Base-by-base conservation (phyloP, 2,888 invertebrate genomes). In the Ophion ellenae region DNA sequence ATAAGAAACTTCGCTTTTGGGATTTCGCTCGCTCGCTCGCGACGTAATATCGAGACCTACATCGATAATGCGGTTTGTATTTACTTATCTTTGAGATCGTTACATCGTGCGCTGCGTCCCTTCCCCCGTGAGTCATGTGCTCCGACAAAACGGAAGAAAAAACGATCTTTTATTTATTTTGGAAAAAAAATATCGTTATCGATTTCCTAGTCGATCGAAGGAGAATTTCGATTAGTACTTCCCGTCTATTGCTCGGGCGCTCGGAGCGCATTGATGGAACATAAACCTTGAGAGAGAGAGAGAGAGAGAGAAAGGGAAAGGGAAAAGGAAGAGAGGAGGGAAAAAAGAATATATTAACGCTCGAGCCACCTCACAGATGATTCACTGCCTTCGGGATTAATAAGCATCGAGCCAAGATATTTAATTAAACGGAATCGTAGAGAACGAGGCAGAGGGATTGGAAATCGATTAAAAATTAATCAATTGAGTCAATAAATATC, bases 41-140 rank as follows among this genome's bases (percentile, higher is more conserved):
- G 32, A 32, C 59, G 83, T 82, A 81, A 84, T 90, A 89, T 88
- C 88, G 75, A 85, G 84, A 76, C 88, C 87, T 76, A 88, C 76
- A 89, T 89, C 87, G 89, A 89, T 88, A 90, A 87, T 85, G 70
- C 20, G 47, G 75, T 69, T 53, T 71, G 2, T 78, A 78, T 82
- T 67, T 74, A 73, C 63, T 73, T 70, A 76, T 83, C 69, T 28
- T 53, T 14, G 59, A 75, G 61, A 85, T 67, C 71, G 14, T 57
- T 63, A 47, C 59, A 77, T 66, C 76, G n/a, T 71, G 20, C 75
- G 36, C 40, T 53, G 28, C 57, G 24, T 61, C 20, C 53, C 32
- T 61, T 79, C 70, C 24, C 32, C 36, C 47, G 57, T 69, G 57
- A 14, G 36, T 40, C 45, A 71, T 10, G 61, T 17, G 59, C 76